Evolutionary conservation across 92 coral and sea anemone species (phyloP).

Genomic region (Porites divaricata): DNA sequence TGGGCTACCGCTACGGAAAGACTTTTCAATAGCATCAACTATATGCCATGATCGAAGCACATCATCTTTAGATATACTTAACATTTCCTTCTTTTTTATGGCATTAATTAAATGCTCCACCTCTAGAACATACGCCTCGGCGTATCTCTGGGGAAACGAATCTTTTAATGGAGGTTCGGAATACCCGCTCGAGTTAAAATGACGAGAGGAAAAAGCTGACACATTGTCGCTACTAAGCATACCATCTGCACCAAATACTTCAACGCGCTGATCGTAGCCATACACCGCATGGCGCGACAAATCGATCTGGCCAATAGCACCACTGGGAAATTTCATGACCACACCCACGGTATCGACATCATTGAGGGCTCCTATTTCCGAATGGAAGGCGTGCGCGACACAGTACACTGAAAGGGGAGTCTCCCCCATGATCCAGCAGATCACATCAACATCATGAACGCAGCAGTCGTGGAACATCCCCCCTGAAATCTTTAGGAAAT

Average conservation of each 20-base stretch:
- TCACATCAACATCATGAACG: conserved; percentile 85
- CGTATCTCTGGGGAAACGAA: conserved; percentile 72
- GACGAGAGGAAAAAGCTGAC: conserved; percentile 26
- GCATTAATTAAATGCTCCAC: conserved; percentile 77
- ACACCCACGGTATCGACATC: conserved; percentile 91
- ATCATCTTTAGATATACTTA: conserved; percentile 62
- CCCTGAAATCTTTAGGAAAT: conserved; percentile 71
- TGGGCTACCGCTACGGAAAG: conserved; percentile 69
- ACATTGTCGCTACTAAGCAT: conserved; percentile 83
- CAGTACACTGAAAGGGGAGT: conserved; percentile 80
- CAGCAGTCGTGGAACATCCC: conserved; percentile 95
- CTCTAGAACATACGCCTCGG: conserved; percentile 48
- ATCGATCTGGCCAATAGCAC: conserved; percentile 81
- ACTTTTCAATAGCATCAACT: conserved; percentile 82
- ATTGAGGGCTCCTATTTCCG: conserved; percentile 62
- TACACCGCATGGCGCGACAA: conserved; percentile 78
- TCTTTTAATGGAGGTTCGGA: conserved; percentile 28
- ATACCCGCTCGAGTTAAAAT: conserved; percentile 50
- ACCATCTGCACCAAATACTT: conserved; percentile 88
- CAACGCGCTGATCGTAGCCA: conserved; percentile 93
- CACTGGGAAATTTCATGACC: conserved; percentile 91
- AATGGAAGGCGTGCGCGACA: conserved; percentile 78
- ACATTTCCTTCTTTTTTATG: conserved; percentile 62
- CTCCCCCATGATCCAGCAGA: conserved; percentile 80
- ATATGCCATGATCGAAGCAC: conserved; percentile 68